Evolutionary conservation across 2,797 vertebrate genomes (phyloP).

Genomic region (Pseudotriccus pelzelni): DNA sequence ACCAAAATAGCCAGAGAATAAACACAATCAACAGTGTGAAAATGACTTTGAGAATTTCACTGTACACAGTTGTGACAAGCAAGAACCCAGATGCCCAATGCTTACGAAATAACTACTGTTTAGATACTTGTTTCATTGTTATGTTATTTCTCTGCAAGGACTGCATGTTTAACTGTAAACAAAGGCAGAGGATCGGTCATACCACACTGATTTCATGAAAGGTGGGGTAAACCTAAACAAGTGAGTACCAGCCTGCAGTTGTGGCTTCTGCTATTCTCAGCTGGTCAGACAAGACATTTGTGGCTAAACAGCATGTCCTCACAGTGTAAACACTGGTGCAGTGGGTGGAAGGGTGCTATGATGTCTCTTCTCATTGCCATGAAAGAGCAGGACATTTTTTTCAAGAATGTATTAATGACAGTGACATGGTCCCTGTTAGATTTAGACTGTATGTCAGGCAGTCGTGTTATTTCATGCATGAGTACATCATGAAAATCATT

Average conservation of each 20-base stretch:
- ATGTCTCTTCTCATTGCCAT: background rate
- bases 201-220: background rate
- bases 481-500: background rate
- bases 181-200: background rate
- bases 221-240: background rate
- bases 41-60: background rate
- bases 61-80: background rate
- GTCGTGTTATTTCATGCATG: background rate
- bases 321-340: background rate
- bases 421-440: background rate
- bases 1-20: fast-evolving
- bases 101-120: background rate
- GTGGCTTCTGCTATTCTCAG: background rate
- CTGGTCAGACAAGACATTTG: background rate
- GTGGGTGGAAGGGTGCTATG: background rate
- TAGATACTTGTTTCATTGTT: background rate
- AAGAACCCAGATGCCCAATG: background rate
- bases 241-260: background rate
- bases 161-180: background rate
- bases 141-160: background rate
- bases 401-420: background rate
- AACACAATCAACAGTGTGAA: background rate
- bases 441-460: background rate
- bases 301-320: background rate
- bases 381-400: background rate